Evolutionary conservation across 30 jellyfish, hydroid and myxozoan species (phyloP), one percentile per base, ranked within the genome.

Genomic region (Hydra vulgaris): DNA sequence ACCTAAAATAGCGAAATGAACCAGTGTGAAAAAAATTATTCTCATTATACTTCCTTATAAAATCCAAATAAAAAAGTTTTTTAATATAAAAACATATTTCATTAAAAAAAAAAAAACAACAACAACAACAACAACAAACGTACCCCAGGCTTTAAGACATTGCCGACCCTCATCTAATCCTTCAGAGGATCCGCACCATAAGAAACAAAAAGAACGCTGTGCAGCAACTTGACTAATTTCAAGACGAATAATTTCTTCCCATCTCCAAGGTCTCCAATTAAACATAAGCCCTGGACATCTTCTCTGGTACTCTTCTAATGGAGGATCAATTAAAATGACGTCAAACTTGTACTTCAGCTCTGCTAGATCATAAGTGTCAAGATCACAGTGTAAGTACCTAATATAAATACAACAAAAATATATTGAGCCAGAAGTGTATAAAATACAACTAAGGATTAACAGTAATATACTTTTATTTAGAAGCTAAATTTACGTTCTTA

Each of bases 111-210:
- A 68, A 68, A 68, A 68, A 68, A 7, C 25, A 68, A 68, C 8
- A 68, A 68, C 25, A 68, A 68, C 8, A 68, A 68, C 17, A 56
- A 56, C 17, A 56, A 56, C 71, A 56, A 56, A 56, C 71, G 17
- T 56, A 80, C 87, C 99, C 99, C 99, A 94, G 15, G 95, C 95
- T 78, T 89, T 84, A 68, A 94, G 76, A 82, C 99, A 94, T 74
- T 94, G 83, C 71, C 99, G 74, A 15, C 99, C 99, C 79, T 94
- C 94, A 53, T 78, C 92, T 56, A 94, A 76, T 21, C 99, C 99
- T 79, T 94, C 99, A 0, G 96, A 90, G 0, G 97, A 85, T 26
- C 99, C 99, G 78, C 99, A 94, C 99, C 99, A 94, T 12, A 94
- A 83, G 73, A 94, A 94, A 76, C 86, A 73, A 83, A 94, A 94